Evolutionary conservation across 2,797 vertebrate genomes (phyloP), one percentile per base, ranked within the genome.

Genomic region (Sardinella longiceps): DNA sequence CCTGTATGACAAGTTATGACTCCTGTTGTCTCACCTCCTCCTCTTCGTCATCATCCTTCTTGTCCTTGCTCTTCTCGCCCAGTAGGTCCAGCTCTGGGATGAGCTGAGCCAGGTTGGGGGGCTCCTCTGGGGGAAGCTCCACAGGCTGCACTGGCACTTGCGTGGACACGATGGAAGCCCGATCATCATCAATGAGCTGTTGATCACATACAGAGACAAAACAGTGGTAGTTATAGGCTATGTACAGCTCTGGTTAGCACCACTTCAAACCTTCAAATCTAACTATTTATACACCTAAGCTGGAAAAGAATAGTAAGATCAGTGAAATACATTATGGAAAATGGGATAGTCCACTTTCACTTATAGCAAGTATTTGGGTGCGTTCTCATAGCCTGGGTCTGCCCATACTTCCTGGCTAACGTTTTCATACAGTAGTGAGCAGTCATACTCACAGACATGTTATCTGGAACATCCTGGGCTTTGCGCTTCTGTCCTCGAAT

Each of bases 61-160:
- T 99, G 66, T 98, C 97, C 86, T 98, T 98, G 82, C 94, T 93
- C 87, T 99, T 98, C 28, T 98, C 97, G 15, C 95, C 95, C 14
- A 99, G 91, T 81, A 99, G 96, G 90, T 99, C 97, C 5, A 99
- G 93, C 89, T 99, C 98, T 12, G 98, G 97, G 85, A 99, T 97
- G 53, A 99, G 95, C 87, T 99, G 97, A 81, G 96, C 96, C 90
- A 99, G 96, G 92, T 91, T 98, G 81, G 95, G 84, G 4, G 96
- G 95, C 86, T 98, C 97, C 93, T 99, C 98, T 84, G 98, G 97
- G 56, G 98, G 98, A 83, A 99, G 95, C 85, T 98, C 98, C 81
- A 99, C 96, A 89, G 96, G 97, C 83, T 96, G 95, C 80, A 99
- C 95, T 89, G 97, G 97, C 89, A 98, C 93, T 88, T 94, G 92